A percentile compares a stretch with the other conserved stretches of the same genome.
Evolutionary conservation across 2,888 invertebrate genomes (phyloP).

Genomic region (Catocala nupta): DNA sequence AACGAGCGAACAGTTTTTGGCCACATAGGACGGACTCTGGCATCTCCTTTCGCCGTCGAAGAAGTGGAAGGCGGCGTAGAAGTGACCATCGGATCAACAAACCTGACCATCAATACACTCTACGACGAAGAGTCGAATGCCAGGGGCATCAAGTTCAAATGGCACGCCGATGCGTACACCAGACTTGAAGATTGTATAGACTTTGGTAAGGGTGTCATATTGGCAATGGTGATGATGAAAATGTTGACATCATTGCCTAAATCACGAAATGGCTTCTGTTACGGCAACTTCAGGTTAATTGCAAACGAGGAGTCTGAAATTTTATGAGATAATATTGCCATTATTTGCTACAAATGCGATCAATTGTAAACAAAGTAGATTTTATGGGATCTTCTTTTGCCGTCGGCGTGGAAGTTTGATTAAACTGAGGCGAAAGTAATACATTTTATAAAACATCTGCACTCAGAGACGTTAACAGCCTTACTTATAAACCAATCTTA

Average conservation of each 20-base stretch:
- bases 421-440: no score
- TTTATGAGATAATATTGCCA: no score
- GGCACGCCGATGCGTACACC: slow-evolving; percentile 64
- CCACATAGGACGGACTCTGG: slow-evolving; percentile 74
- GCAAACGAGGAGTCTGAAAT: no score
- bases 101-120: slow-evolving; percentile 68
- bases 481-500: no score
- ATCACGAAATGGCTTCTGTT: no score
- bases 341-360: no score
- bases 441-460: no score
- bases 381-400: no score
- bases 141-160: slow-evolving; percentile 72
- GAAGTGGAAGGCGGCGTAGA: slow-evolving; percentile 69
- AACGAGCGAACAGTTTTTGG: slow-evolving; percentile 60
- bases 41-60: slow-evolving; percentile 60
- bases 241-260: not conserved
- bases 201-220: slow-evolving; percentile 65
- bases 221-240: not conserved
- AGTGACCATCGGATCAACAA: slow-evolving; percentile 65
- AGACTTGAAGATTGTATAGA: slow-evolving; percentile 84
- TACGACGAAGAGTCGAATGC: slow-evolving; percentile 62
- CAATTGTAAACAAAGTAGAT: no score
- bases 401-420: no score
- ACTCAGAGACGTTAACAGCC: no score
- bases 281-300: no score